A percentile compares a stretch with the other conserved stretches of the same genome.
phyloP scores from a whole-genome alignment of 2,888 invertebrate genomes.

The Microctonus hyperodae region DNA sequence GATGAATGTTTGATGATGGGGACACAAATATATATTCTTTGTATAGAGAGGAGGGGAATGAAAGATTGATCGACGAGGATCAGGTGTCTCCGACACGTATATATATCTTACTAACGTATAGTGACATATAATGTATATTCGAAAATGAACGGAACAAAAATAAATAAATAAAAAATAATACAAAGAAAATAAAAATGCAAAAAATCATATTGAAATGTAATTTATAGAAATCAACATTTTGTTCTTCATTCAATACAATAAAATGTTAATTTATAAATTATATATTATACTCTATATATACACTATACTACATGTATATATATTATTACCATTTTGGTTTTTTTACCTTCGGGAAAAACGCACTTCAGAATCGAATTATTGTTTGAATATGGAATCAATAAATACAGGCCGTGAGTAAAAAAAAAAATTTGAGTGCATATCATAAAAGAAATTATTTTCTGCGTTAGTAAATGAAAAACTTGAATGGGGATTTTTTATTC shows the following conservation, averaged over 20 bases:
- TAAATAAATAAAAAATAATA: too few relatives aligned
- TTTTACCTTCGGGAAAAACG: not conserved
- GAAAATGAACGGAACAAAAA: not conserved
- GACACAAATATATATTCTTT: not conserved
- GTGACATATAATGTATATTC: not conserved
- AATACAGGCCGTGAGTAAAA: not conserved
- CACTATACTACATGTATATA: too few relatives aligned
- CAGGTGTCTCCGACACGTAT: not conserved
- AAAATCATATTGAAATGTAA: too few relatives aligned
- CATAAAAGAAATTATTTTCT: constrained; percentile 1
- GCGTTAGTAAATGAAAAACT: constrained; percentile 19
- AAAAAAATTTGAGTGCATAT: not conserved
- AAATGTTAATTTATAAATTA: too few relatives aligned
- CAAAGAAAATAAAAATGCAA: not conserved
- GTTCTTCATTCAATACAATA: too few relatives aligned
- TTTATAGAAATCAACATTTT: too few relatives aligned
- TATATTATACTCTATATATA: too few relatives aligned
- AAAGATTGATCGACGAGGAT: constrained; percentile 2
- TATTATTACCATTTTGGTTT: not conserved
- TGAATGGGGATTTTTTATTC: not conserved
- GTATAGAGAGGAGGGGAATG: not conserved
- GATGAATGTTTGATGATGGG: constrained; percentile 14
- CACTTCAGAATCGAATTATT: not conserved
- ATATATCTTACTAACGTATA: not conserved
- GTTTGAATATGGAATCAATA: not conserved